These are phyloP conservation scores for Chaenogobius annularis DNA, from an alignment of 2,113 vertebrate genomes.

Conservation along the genomic window DNA sequence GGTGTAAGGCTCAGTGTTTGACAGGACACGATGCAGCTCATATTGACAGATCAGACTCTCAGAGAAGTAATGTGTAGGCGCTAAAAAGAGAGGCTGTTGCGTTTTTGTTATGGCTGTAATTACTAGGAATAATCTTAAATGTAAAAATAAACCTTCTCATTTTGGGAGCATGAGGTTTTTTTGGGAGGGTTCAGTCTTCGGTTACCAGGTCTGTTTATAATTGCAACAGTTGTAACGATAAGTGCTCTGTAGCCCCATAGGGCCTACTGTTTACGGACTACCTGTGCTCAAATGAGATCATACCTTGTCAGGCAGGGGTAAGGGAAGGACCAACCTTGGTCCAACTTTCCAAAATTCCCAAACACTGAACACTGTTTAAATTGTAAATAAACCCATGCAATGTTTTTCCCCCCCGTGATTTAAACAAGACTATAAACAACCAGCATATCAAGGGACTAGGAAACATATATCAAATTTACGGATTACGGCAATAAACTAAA, in stretches of 20 bases:
- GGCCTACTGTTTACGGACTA: not conserved
- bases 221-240: not conserved
- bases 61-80: constrained; percentile 21
- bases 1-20: constrained; percentile 18
- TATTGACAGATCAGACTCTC: constrained; percentile 42
- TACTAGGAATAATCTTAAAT: not conserved
- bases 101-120: not conserved
- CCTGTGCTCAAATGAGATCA: not conserved
- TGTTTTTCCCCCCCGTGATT: too few species aligned
- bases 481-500: not conserved
- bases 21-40: constrained; percentile 48
- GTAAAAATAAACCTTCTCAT: not conserved
- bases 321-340: not conserved
- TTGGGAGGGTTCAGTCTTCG: not conserved
- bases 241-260: not conserved
- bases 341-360: not conserved
- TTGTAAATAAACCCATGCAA: too few species aligned
- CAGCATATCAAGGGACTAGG: not conserved
- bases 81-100: not conserved
- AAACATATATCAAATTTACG: not conserved
- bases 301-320: not conserved
- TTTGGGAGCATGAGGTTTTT: not conserved
- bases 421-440: too few species aligned
- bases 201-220: not conserved
- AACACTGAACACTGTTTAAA: not conserved